These are phyloP conservation scores for Drosophila mimica DNA, from an alignment of 2,888 invertebrate genomes.

Conservation along the genomic window DNA sequence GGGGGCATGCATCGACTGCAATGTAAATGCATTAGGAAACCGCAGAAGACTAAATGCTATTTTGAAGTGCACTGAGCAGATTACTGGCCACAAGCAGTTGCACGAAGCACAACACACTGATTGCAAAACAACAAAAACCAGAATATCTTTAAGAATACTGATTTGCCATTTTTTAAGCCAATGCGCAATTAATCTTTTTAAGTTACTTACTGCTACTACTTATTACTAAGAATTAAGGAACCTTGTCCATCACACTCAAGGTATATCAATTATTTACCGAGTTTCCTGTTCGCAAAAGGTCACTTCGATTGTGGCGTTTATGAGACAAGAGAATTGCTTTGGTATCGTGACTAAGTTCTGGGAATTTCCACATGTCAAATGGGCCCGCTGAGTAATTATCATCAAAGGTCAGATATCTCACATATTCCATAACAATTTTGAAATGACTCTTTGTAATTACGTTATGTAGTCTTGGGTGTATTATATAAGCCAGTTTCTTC, in stretches of 20 bases:
- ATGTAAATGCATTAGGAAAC: slow-evolving; percentile 36
- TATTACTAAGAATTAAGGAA: slow-evolving; percentile 19
- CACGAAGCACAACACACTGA: not conserved
- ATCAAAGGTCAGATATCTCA: slow-evolving; percentile 1
- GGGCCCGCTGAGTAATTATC: slow-evolving; percentile 5
- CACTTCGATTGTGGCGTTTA: slow-evolving; percentile 16
- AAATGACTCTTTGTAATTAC: not conserved
- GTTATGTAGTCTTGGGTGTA: not conserved
- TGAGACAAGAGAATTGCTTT: not conserved
- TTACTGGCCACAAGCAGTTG: not conserved
- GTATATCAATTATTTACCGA: slow-evolving; percentile 29
- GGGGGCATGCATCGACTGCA: not conserved
- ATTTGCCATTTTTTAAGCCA: not conserved
- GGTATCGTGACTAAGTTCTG: slow-evolving; percentile 12
- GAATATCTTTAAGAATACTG: not conserved
- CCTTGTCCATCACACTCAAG: not conserved
- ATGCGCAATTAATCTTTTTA: too few species aligned
- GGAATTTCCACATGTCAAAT: slow-evolving; percentile 39
- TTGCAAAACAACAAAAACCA: not conserved
- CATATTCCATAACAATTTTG: not conserved
- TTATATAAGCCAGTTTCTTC: not conserved
- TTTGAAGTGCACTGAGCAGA: not conserved
- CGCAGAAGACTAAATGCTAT: slow-evolving; percentile 31
- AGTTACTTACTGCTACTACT: too few species aligned
- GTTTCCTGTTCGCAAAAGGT: slow-evolving; percentile 4